phyloP scores from a whole-genome alignment of 2,888 invertebrate genomes.

The Dromius quadrimaculatus region DNA sequence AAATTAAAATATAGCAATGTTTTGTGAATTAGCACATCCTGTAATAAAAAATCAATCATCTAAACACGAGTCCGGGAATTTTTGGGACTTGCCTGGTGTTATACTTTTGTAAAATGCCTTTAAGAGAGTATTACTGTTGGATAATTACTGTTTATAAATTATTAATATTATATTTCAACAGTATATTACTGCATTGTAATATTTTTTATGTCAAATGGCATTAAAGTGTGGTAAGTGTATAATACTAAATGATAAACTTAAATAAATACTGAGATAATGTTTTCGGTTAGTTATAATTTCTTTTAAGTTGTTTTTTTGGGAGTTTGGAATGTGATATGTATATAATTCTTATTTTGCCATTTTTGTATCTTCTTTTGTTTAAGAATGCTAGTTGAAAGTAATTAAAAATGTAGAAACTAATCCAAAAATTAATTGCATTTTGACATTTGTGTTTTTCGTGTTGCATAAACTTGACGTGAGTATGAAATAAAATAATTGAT shows the following conservation, averaged over 20 bases:
- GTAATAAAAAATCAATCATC: conserved; percentile 40
- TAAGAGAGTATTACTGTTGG: conserved; percentile 43
- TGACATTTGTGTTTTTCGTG: too few relatives aligned
- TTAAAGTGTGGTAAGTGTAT: conserved; percentile 48
- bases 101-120: conserved; percentile 43
- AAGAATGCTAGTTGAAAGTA: too few relatives aligned
- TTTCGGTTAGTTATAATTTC: conserved; percentile 41
- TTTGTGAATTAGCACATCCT: conserved; percentile 48
- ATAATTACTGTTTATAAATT: conserved; percentile 41
- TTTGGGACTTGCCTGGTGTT: conserved; percentile 22
- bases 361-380: too few relatives aligned
- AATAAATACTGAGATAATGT: conserved; percentile 44
- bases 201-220: conserved; percentile 48
- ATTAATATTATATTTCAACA: conserved; percentile 47
- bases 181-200: conserved; percentile 49
- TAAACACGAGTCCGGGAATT: conserved; percentile 20
- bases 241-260: conserved; percentile 45
- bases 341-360: conserved; percentile 21
- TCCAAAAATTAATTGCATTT: too few relatives aligned
- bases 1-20: conserved; percentile 46
- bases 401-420: too few relatives aligned
- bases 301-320: conserved; percentile 12
- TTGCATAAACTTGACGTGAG: too few relatives aligned
- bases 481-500: too few relatives aligned
- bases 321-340: conserved; percentile 30